Evolutionary conservation across 2,888 invertebrate genomes (phyloP).

Genomic region (Cataglyphis cursor): DNA sequence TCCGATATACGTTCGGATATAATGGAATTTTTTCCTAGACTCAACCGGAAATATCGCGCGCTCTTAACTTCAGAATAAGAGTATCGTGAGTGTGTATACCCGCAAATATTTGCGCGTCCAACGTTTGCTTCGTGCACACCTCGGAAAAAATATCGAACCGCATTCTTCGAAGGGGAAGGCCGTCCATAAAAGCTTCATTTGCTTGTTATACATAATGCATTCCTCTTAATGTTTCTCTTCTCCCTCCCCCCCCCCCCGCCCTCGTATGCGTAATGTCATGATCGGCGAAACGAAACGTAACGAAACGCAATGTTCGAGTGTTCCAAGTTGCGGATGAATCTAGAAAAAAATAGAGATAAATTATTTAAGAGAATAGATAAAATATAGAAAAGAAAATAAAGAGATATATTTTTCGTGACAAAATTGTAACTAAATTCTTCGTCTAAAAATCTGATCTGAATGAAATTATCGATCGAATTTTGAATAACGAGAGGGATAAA

Average conservation of each 20-base stretch:
- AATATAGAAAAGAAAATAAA: background rate
- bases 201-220: constrained; percentile 22
- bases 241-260: background rate
- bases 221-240: background rate
- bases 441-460: background rate
- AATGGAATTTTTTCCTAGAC: background rate
- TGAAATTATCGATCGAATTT: background rate
- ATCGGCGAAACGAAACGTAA: background rate
- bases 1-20: background rate
- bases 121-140: constrained; percentile 10
- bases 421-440: background rate
- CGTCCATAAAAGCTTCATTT: constrained; percentile 33
- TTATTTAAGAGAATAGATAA: background rate
- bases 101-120: constrained; percentile 42
- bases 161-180: constrained; percentile 26
- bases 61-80: constrained; percentile 22
- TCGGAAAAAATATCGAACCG: constrained; percentile 33
- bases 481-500: background rate
- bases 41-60: background rate
- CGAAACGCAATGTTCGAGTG: background rate
- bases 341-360: background rate
- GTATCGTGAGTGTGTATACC: constrained; percentile 20
- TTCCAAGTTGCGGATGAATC: background rate
- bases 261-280: background rate
- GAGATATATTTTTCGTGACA: background rate